Evolutionary conservation across 1,140 invertebrate genomes (phyloP), one percentile per base, ranked within the genome.

Genomic region (Macrobrachium rosenbergii): DNA sequence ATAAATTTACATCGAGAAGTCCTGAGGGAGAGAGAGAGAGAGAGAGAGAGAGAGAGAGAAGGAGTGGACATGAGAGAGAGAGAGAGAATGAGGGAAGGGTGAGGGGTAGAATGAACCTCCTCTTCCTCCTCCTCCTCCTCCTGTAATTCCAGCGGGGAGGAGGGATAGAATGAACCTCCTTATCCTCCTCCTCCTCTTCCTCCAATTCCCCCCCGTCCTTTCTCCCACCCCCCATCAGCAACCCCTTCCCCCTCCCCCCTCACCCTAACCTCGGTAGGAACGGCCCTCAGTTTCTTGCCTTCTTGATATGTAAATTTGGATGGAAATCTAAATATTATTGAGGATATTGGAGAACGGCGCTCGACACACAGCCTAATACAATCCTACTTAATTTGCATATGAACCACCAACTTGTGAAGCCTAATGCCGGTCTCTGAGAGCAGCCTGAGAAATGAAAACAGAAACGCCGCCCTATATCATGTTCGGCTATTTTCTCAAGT

Each of bases 341-440:
- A 84, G 82, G 82, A 73, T 84, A 78, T 84, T 84, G 82, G 82
- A 77, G 73, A 59, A 43, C 60, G 23, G 16, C 23, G 69, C 73
- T 63, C 73, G 73, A 77, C 82, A 76, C 28, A 43, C 82, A 78
- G 60, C 23, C 82, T 62, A 84, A 84, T 84, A 84, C 82, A 84
- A 84, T 84, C 75, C 82, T 84, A 45, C 82, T 84, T 84, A 84
- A 84, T 84, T 84, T 84, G 52, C 82, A 84, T 84, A 62, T 77
- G 73, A 77, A 84, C 73, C 82, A 77, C 73, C 82, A 84, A 78
- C 73, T 84, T 84, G 59, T 78, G 82, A 84, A 83, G 52, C 69
- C 67, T 73, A 67, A 75, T 83, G 69, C 62, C 69, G 37, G 69
- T 28, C 12, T 72, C 21, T 28, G 64, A 28, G 69, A 52, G 52